Evolutionary conservation across 2,113 vertebrate species (phyloP), one percentile per base, ranked within the genome.

Genomic region (Merops nubicus): DNA sequence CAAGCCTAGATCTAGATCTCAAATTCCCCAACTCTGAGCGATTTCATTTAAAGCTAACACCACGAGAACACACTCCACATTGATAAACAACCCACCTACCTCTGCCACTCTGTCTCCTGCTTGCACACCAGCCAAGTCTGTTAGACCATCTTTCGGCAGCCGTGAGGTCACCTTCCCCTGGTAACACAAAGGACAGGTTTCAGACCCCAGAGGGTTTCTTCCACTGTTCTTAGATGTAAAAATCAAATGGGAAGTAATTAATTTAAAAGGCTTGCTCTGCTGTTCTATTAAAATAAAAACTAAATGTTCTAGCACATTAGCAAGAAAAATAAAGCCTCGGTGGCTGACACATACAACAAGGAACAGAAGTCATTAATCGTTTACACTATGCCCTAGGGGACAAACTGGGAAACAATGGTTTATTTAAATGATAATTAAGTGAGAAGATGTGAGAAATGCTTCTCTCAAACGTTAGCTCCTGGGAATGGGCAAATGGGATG

Each of bases 81-180:
- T 33, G 47, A 65, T 69, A 87, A 86, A 88, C 5, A 11, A 50
- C 7, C 6, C 65, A 68, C 57, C 47, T 97, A 99, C 98, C 98
- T 99, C 98, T 84, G 98, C 42, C 42, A 95, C 79, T 95, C 96
- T 96, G 78, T 98, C 98, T 96, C 97, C 98, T 84, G 98, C 89
- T 74, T 98, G 97, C 84, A 98, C 12, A 3, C 97, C 98, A 51
- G 98, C 96, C 94, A 98, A 98, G 89, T 98, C 97, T 59, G 98
- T 96, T 5, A 97, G 95, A 14, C 98, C 98, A 73, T 98, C 97
- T 94, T 96, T 96, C 3, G 96, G 97, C 45, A 99, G 97, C 56
- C 96, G 92, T 28, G 98, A 97, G 92, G 98, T 98, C 95, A 98
- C 81, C 65, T 98, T 96, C 23, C 97, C 98, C 98, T 98, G 94